phyloP scores from a whole-genome alignment of 2,797 vertebrate species.

The Onychomys torridus region DNA sequence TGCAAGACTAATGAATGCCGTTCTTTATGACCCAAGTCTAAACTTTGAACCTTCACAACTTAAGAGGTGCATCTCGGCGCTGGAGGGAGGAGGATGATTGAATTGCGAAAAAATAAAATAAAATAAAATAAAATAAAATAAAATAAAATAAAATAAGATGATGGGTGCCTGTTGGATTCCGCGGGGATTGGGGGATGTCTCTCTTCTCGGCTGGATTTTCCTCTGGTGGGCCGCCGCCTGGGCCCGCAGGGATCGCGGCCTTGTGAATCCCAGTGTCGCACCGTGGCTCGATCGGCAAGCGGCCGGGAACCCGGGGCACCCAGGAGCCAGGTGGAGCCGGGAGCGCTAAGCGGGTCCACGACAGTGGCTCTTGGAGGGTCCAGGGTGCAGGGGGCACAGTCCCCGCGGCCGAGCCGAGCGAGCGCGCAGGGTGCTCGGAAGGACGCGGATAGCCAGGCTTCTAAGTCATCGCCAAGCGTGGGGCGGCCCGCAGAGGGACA shows the following conservation, averaged over 20 bases:
- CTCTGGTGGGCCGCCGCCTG: neutral
- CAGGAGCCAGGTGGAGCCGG: neutral
- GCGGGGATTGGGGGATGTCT: neutral
- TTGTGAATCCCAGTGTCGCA: neutral
- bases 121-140: no score
- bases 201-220: neutral
- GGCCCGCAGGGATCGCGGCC: neutral
- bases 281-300: neutral
- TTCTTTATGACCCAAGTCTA: neutral
- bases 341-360: neutral
- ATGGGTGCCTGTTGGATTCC: neutral
- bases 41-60: neutral
- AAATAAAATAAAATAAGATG: neutral
- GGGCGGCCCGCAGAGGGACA: neutral
- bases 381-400: no score
- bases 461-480: neutral
- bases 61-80: neutral
- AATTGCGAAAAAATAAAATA: no score
- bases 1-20: neutral
- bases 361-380: neutral
- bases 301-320: neutral
- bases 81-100: rapidly evolving
- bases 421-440: neutral
- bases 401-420: neutral
- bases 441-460: neutral